Base-by-base conservation (phyloP, 2,888 invertebrate genomes). In the Acrocyrtus sp. region DNA sequence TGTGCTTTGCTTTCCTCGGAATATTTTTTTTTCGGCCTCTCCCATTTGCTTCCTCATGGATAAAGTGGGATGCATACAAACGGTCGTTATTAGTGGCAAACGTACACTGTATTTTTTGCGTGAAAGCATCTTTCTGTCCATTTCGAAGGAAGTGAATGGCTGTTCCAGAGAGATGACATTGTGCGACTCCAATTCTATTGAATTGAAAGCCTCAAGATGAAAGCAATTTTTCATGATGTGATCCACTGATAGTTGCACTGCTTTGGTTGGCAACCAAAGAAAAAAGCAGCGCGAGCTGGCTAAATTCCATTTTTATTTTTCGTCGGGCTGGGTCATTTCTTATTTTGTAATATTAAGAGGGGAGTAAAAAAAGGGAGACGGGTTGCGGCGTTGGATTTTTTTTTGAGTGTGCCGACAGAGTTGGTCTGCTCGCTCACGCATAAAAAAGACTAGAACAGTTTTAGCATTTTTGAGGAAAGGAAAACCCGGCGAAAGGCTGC, bases 181-280 rank as follows among this genome's bases (percentile, higher is more conserved):
- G 6, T 34, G n/a, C n/a, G 34, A 34, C 34, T 34, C 12, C n/a
- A n/a, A n/a, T n/a, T 34, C 5, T 12, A 34, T 34, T 34, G 34
- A 34, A n/a, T 47, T 47, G 10, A 39, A 56, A 56, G 57, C 57
- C 57, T 10, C 57, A 57, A 57, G 57, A 24, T 21, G 17, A 57
- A 57, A 57, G 57, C 57, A 39, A 57, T 57, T 57, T 57, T 45
- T 57, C 57, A 43, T 45, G 57, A 57, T 57, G 57, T 41, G 39
- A 57, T 57, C 57, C 34, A 34, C 5, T 34, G 34, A 34, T 34
- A 34, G 34, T 12, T 57, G 57, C 57, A 45, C 43, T 57, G 34
- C n/a, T 34, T 8, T 12, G 12, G 34, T 34, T 34, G 34, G 34
- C 6, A 12, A 34, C 34, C 12, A n/a, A n/a, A n/a, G n/a, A n/a